Evolutionary conservation across 2,797 vertebrate genomes (phyloP), one percentile per base, ranked within the genome.

Genomic region (Gymnodraco acuticeps): DNA sequence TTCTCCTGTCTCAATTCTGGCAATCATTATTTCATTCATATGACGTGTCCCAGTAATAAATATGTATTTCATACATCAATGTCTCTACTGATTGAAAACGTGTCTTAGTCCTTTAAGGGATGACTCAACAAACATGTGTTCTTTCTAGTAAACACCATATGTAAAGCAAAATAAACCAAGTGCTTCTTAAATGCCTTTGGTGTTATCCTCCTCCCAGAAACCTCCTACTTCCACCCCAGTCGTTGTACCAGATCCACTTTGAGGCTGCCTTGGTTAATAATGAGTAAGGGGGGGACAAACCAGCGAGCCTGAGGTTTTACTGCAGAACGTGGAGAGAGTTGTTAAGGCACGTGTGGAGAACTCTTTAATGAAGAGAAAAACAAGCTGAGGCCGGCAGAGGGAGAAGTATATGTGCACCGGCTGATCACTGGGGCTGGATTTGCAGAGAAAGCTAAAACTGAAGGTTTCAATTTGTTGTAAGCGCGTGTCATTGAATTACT

Each of bases 261-360:
- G 73, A 74, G 79, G 46, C 60, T 81, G 62, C 60, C 63, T 69
- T 64, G 66, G 77, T 85, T 83, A 88, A 87, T 84, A 70, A 81
- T 47, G 42, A 75, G 47, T 65, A 66, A 60, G 69, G 58, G 65
- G 84, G 51, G 55, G 84, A 79, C 91, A 89, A 94, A 88, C 74
- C 92, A 92, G 86, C 83, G 66, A 85, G 27, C 66, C 73, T 83
- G 76, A 74, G 85, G 86, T 84, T 83, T 87, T 50, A 53, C 60
- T 56, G 45, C 31, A 68, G 54, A 86, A 77, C 58, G 59, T 54
- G 54, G 33, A 63, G 66, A 9, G 33, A 65, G 71, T 72, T 45
- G 75, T 72, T 62, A 70, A 77, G 27, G 20, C 87, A 88, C 75
- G 88, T 89, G 85, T 76, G 73, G 69, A 80, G 62, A 79, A 55